Conservation (phyloP, 2,113 vertebrate genomes). For the Globicephala melas region DNA sequence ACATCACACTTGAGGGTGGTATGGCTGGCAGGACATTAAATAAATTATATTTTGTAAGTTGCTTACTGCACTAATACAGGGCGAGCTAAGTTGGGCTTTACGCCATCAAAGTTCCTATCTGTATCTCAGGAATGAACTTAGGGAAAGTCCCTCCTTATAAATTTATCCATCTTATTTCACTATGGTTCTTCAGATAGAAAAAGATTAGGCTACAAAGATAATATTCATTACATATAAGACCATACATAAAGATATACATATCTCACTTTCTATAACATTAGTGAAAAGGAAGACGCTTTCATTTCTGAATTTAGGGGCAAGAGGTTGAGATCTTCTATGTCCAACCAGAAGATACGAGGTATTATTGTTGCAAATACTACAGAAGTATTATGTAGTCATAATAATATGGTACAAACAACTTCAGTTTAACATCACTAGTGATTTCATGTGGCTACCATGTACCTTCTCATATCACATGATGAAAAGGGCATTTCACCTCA, state of each 20-base stretch:
- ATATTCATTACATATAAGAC: not conserved
- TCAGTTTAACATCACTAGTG: not conserved
- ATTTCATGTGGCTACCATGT: not conserved
- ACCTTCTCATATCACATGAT: not conserved
- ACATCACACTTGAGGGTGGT: conserved; percentile 49
- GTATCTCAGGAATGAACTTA: not conserved
- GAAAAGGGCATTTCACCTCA: not conserved
- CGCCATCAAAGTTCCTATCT: conserved; percentile 2
- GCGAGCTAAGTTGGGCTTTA: not conserved
- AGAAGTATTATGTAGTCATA: not conserved
- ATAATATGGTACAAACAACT: not conserved
- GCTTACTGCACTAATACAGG: conserved; percentile 29
- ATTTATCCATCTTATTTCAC: not conserved
- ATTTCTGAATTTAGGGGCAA: not conserved
- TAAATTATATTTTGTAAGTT: conserved; percentile 63
- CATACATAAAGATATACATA: not conserved
- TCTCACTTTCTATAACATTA: not conserved
- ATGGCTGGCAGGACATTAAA: conserved; percentile 37
- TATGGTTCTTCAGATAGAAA: not conserved
- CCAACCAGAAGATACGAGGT: not conserved
- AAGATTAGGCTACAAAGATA: not conserved
- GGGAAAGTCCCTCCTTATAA: not conserved
- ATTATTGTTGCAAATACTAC: not conserved
- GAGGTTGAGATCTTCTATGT: not conserved
- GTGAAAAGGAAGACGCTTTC: not conserved